These are phyloP conservation scores for Zingel zingel DNA, from an alignment of 2,113 vertebrate species.

Conservation along the genomic window DNA sequence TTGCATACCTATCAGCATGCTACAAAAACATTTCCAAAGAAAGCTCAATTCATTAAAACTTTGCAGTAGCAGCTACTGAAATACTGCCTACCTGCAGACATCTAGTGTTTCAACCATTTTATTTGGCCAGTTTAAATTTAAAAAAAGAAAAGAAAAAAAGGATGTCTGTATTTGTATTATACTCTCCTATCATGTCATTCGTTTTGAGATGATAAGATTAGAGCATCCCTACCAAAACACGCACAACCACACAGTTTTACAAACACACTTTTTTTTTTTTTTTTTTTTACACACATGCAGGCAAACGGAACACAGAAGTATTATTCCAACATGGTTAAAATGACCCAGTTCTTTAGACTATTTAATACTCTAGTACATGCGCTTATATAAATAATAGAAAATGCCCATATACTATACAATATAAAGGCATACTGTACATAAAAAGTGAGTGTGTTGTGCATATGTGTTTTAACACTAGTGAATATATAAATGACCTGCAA, in stretches of 20 bases:
- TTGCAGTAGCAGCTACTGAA: constrained; percentile 20
- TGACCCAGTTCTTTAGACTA: constrained; percentile 58
- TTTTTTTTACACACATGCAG: constrained; percentile 60
- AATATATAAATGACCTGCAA: constrained; percentile 60
- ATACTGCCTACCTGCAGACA: constrained; percentile 32
- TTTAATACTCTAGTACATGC: constrained; percentile 77
- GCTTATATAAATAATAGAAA: constrained; percentile 81
- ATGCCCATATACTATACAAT: constrained; percentile 70
- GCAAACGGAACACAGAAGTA: constrained; percentile 51
- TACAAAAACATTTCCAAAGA: constrained; percentile 67
- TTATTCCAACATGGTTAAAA: constrained; percentile 67
- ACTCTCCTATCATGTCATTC: constrained; percentile 15
- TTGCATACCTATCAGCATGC: constrained; percentile 67
- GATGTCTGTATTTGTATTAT: constrained; percentile 13
- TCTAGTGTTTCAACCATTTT: constrained; percentile 16
- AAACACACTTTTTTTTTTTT: constrained; percentile 49
- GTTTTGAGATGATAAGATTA: constrained; percentile 34
- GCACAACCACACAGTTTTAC: constrained; percentile 68
- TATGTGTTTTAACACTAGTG: constrained; percentile 50
- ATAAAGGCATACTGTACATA: constrained; percentile 77
- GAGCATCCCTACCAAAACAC: constrained; percentile 50
- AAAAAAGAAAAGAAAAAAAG: background rate
- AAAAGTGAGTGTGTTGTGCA: constrained; percentile 72
- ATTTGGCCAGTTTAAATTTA: constrained; percentile 44
- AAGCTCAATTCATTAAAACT: constrained; percentile 48